These are phyloP conservation scores for Chrysemys picta DNA, from an alignment of 2,113 vertebrate genomes.

Conservation along the genomic window DNA sequence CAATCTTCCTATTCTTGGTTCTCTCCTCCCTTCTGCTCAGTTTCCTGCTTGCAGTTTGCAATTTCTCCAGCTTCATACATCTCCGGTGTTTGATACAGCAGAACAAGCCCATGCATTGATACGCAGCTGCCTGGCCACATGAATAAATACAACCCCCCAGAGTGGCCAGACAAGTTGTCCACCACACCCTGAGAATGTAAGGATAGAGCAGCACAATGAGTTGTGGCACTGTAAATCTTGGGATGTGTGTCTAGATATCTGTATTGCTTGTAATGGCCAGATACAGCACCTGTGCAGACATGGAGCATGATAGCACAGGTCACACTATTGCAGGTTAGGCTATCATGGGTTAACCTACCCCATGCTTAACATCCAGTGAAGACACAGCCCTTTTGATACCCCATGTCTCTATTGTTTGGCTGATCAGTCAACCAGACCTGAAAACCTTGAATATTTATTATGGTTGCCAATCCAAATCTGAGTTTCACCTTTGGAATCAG, in stretches of 20 bases:
- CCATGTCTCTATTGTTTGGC: slow-evolving; percentile 9
- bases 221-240: background rate
- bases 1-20: background rate
- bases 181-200: background rate
- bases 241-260: background rate
- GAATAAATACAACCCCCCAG: background rate
- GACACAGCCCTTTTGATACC: background rate
- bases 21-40: background rate
- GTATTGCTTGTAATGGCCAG: background rate
- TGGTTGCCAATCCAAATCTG: slow-evolving; percentile 30
- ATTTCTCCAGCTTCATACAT: background rate
- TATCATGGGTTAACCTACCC: background rate
- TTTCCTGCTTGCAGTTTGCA: background rate
- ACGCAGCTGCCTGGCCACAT: background rate
- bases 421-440: slow-evolving; percentile 49
- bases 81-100: background rate
- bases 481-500: slow-evolving; percentile 63
- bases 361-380: background rate
- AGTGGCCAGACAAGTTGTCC: background rate
- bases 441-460: slow-evolving; percentile 55
- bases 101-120: background rate
- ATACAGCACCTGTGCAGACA: background rate
- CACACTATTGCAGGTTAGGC: background rate
- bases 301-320: background rate
- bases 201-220: background rate